Evolutionary conservation across 2,113 vertebrate species (phyloP).

Genomic region (Rousettus leschenaultii): DNA sequence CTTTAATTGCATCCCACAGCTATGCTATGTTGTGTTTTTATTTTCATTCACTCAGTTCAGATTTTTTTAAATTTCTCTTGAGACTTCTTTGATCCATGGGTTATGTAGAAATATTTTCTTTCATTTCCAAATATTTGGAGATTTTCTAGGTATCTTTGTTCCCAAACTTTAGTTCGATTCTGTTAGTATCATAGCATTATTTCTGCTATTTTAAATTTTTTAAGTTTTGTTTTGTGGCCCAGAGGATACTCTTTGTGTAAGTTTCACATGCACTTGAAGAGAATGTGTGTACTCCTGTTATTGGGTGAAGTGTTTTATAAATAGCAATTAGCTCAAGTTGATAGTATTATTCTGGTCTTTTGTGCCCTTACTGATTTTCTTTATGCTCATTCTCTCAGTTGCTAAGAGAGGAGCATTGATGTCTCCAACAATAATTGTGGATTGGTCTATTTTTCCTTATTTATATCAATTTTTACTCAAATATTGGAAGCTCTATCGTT

Average conservation of each 20-base stretch:
- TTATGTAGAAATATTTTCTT: background rate
- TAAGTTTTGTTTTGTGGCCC: background rate
- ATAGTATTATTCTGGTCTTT: background rate
- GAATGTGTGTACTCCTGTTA: background rate
- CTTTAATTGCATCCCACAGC: background rate
- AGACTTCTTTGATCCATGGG: background rate
- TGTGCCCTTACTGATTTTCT: background rate
- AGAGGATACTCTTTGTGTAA: background rate
- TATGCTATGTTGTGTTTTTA: background rate
- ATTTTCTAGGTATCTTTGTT: background rate
- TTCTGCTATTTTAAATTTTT: background rate
- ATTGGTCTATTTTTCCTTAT: background rate
- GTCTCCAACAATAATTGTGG: background rate
- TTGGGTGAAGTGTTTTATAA: background rate
- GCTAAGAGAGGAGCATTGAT: background rate
- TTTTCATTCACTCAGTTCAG: background rate
- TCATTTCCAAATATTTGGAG: background rate
- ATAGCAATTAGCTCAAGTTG: background rate
- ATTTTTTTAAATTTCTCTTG: background rate
- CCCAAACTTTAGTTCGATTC: background rate
- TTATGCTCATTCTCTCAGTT: background rate
- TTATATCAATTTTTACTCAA: slow-evolving; percentile 14
- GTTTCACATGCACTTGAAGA: background rate
- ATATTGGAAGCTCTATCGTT: slow-evolving; percentile 2
- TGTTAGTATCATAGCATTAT: background rate